phyloP scores from a whole-genome alignment of 1,140 invertebrate genomes.

The Samia ricini region DNA sequence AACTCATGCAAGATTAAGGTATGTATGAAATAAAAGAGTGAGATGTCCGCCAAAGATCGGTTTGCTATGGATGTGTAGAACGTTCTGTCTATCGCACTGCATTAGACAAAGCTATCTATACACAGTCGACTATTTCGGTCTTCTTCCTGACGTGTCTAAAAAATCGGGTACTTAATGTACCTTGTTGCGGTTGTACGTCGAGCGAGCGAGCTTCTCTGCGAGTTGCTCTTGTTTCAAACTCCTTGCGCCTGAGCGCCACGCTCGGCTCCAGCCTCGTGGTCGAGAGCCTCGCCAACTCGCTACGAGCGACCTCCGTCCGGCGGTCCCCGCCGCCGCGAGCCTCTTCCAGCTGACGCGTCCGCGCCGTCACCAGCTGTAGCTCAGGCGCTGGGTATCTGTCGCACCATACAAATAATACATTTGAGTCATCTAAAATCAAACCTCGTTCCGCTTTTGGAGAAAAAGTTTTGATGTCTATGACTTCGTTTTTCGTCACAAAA shows the following conservation, averaged over 20 bases:
- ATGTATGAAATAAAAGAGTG: too few relatives aligned
- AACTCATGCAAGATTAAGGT: too few relatives aligned
- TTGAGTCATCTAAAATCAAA: too few relatives aligned
- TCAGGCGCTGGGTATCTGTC: constrained; percentile 78
- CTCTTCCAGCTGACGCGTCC: constrained; percentile 87
- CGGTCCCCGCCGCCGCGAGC: constrained; percentile 75
- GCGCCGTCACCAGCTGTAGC: constrained; percentile 82
- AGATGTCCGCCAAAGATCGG: too few relatives aligned
- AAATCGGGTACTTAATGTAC: constrained; percentile 18
- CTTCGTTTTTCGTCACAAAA: too few relatives aligned
- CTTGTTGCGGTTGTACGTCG: constrained; percentile 70
- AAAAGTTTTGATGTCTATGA: too few relatives aligned
- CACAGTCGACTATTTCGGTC: too few relatives aligned
- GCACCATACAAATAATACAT: neutral
- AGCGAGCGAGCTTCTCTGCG: constrained; percentile 66
- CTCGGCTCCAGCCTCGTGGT: constrained; percentile 85
- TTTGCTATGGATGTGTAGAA: too few relatives aligned
- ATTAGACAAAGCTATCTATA: too few relatives aligned
- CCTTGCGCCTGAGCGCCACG: constrained; percentile 84
- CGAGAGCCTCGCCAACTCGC: constrained; percentile 84
- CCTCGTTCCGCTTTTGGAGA: too few relatives aligned
- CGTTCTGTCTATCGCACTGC: too few relatives aligned
- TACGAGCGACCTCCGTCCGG: constrained; percentile 83
- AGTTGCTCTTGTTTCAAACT: constrained; percentile 82
- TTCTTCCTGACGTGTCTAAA: too few relatives aligned